A percentile compares a stretch with the other conserved stretches of the same genome.
These are phyloP conservation scores for Drosophila nebulosa DNA, from an alignment of 1,140 invertebrate genomes.

Conservation along the genomic window DNA sequence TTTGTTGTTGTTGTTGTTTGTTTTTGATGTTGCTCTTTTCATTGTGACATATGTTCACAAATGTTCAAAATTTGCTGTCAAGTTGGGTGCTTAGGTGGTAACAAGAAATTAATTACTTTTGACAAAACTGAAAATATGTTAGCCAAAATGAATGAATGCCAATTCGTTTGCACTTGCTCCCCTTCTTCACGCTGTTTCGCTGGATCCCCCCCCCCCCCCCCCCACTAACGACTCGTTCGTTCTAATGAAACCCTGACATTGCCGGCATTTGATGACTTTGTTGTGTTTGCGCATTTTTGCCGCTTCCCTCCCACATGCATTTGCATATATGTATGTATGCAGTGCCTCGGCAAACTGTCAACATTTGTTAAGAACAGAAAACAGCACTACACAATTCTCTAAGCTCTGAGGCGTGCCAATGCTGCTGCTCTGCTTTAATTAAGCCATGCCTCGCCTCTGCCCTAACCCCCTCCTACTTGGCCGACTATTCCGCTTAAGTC, in stretches of 20 bases:
- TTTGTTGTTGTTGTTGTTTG: background rate
- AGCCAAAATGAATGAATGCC: background rate
- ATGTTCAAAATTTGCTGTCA: conserved; percentile 33
- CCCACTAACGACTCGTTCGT: too few species aligned
- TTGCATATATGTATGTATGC: background rate
- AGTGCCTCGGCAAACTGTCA: conserved; percentile 16
- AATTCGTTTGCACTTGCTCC: background rate
- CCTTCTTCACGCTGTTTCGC: background rate
- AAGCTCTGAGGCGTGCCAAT: conserved; percentile 58
- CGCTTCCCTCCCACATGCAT: conserved; percentile 44
- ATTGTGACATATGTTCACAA: conserved; percentile 43
- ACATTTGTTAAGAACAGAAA: background rate
- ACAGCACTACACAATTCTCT: conserved; percentile 24
- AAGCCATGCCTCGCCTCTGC: conserved; percentile 30
- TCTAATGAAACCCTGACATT: conserved; percentile 39
- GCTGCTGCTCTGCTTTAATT: conserved; percentile 66
- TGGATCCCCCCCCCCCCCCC: background rate
- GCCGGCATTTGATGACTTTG: conserved; percentile 50
- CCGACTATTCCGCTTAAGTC: conserved; percentile 1
- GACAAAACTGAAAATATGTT: conserved; percentile 2
- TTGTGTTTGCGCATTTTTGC: conserved; percentile 57
- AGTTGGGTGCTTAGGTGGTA: conserved; percentile 55
- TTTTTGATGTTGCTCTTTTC: background rate
- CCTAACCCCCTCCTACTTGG: background rate
- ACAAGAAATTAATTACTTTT: conserved; percentile 51